Evolutionary conservation across 2,797 vertebrate species (phyloP).

Genomic region (Thripadectes ignobilis): DNA sequence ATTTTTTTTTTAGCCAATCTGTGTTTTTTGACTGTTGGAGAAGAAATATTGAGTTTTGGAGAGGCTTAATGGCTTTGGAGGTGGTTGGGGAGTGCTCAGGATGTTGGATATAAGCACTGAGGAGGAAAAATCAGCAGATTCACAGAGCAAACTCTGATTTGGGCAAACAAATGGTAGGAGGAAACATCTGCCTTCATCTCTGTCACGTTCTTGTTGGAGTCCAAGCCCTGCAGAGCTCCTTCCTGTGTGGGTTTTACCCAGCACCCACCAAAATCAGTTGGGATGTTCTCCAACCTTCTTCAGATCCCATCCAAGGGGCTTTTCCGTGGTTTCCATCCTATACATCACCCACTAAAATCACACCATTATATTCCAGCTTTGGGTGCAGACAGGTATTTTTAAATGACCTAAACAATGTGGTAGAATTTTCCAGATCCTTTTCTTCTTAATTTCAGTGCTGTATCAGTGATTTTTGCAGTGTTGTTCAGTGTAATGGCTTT

Average conservation of each 20-base stretch:
- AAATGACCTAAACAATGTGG: not conserved
- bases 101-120: not conserved
- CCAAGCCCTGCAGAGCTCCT: not conserved
- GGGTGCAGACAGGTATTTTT: not conserved
- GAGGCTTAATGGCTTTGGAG: not conserved
- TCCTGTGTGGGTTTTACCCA: not conserved
- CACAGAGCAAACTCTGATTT: not conserved
- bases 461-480: not conserved
- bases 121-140: not conserved
- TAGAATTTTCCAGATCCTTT: not conserved
- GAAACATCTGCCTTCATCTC: not conserved
- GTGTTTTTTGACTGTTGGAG: not conserved
- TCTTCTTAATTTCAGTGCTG: not conserved
- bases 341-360: accelerated
- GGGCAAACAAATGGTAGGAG: not conserved
- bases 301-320: accelerated
- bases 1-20: not conserved
- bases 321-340: not conserved
- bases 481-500: not conserved
- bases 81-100: not conserved
- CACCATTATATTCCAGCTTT: not conserved
- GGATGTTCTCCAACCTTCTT: not conserved
- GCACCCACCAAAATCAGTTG: not conserved
- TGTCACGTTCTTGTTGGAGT: not conserved
- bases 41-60: not conserved